A percentile compares a stretch with the other conserved stretches of the same genome.
Conservation (phyloP, 2,113 vertebrate genomes). For the Serilophus lunatus region DNA sequence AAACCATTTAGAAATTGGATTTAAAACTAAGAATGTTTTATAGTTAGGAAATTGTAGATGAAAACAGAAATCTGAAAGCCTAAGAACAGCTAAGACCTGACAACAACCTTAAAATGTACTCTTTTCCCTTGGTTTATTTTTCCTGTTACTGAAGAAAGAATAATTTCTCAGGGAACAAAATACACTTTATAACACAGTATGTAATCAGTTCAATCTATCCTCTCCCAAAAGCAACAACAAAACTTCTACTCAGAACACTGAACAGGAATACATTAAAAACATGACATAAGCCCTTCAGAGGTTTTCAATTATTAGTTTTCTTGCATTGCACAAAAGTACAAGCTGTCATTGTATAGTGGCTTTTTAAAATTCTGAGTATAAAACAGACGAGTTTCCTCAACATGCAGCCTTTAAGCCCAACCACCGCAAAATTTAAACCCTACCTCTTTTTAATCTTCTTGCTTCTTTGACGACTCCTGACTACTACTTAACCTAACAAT, state of each 20-base stretch:
- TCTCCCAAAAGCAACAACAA: constrained; percentile 21
- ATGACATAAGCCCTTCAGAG: constrained; percentile 37
- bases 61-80: background rate
- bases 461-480: background rate
- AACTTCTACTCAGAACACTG: constrained; percentile 47
- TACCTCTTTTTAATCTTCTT: background rate
- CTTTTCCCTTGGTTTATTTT: constrained; percentile 9
- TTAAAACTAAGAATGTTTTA: background rate
- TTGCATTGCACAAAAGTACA: constrained; percentile 37
- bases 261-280: constrained; percentile 53
- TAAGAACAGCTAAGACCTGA: background rate
- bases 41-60: background rate
- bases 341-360: constrained; percentile 9
- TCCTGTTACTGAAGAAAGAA: constrained; percentile 29
- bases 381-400: background rate
- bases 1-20: background rate
- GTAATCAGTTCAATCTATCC: constrained; percentile 47
- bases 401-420: background rate
- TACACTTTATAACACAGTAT: constrained; percentile 33
- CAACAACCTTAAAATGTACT: background rate
- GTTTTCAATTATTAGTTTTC: constrained; percentile 59
- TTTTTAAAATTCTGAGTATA: constrained; percentile 48
- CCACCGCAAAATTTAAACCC: background rate
- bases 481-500: background rate
- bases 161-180: constrained; percentile 36